phyloP scores from a whole-genome alignment of 2,113 vertebrate genomes.

The Mustela nigripes region DNA sequence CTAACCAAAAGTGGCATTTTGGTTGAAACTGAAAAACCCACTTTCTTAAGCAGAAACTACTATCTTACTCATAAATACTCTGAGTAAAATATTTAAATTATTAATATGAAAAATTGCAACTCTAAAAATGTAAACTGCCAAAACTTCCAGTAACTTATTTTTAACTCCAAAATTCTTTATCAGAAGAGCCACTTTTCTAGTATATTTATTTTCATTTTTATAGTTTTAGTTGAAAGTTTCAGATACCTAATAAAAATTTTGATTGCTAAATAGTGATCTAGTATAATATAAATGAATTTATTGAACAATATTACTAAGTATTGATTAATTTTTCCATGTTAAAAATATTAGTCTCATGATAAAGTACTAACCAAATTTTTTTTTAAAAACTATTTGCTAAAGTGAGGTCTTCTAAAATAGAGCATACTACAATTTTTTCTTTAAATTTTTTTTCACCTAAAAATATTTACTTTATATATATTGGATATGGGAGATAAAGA shows the following conservation, averaged over 20 bases:
- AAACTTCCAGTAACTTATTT: constrained; percentile 33
- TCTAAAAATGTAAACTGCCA: constrained; percentile 54
- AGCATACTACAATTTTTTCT: not conserved
- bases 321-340: constrained; percentile 52
- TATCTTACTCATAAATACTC: constrained; percentile 77
- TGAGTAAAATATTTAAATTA: constrained; percentile 78
- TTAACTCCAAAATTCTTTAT: constrained; percentile 55
- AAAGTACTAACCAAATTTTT: not conserved
- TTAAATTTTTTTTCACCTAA: constrained; percentile 52
- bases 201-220: constrained; percentile 54
- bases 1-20: constrained; percentile 81
- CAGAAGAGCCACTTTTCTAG: constrained; percentile 45
- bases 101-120: constrained; percentile 68
- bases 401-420: constrained; percentile 24
- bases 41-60: constrained; percentile 81
- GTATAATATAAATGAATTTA: constrained; percentile 47
- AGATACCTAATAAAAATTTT: constrained; percentile 44
- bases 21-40: constrained; percentile 87
- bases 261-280: constrained; percentile 27
- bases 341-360: constrained; percentile 18
- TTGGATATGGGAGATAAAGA: not conserved
- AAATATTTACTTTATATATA: constrained; percentile 19
- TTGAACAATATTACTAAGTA: constrained; percentile 19
- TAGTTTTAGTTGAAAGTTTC: constrained; percentile 31
- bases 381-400: not conserved